Percentiles rank a stretch among this genome's conserved stretches.
Evolutionary conservation across 2,888 invertebrate species (phyloP).

Genomic region (Chorisops tibialis): DNA sequence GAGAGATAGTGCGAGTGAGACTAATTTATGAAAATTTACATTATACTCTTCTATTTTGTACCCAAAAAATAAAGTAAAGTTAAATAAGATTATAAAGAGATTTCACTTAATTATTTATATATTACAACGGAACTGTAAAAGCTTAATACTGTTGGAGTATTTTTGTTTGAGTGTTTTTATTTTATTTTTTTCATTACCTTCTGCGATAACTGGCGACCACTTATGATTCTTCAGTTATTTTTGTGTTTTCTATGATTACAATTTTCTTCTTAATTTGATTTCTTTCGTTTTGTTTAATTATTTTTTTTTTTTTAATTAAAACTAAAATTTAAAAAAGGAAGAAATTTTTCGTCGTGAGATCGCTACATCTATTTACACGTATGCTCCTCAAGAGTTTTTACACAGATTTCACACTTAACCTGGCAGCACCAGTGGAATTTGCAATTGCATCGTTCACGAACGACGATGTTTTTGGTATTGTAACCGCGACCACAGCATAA

Average conservation of each 20-base stretch:
- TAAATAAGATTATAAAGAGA: too few species aligned
- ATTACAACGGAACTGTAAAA: too few species aligned
- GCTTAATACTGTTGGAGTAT: too few species aligned
- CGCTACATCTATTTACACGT: slow-evolving; percentile 72
- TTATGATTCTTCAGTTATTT: too few species aligned
- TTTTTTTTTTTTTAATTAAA: neutral
- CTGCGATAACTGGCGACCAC: too few species aligned
- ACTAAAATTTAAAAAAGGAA: neutral
- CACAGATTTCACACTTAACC: slow-evolving; percentile 87
- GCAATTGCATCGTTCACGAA: slow-evolving; percentile 83
- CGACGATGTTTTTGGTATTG: slow-evolving; percentile 75
- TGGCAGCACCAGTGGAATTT: slow-evolving; percentile 96
- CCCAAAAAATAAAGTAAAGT: too few species aligned
- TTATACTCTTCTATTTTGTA: too few species aligned
- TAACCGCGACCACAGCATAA: slow-evolving; percentile 92
- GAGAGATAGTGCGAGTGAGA: too few species aligned
- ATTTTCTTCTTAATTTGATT: neutral
- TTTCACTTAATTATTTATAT: too few species aligned
- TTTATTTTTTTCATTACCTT: too few species aligned
- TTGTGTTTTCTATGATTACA: neutral
- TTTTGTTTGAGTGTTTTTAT: too few species aligned
- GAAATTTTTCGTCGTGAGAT: neutral
- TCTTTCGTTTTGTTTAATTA: neutral
- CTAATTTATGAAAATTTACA: too few species aligned
- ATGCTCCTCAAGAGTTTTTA: slow-evolving; percentile 70